Evolutionary conservation across 2,888 invertebrate genomes (phyloP).

Genomic region (Uropetala carovei): DNA sequence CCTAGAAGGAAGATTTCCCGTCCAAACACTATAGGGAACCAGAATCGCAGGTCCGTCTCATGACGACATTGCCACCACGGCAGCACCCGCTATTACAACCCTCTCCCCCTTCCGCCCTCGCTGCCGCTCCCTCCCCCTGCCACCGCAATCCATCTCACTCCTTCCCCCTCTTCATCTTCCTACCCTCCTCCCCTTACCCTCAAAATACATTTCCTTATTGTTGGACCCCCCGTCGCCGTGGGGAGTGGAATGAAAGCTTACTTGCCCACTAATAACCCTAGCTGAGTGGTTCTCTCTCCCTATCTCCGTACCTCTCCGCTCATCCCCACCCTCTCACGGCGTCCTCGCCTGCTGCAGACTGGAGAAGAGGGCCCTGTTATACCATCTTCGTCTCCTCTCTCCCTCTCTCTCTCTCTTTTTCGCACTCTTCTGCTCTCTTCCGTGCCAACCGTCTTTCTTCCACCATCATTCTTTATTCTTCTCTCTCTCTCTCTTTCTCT

Average conservation of each 20-base stretch:
- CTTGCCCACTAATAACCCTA: slow-evolving; percentile 30
- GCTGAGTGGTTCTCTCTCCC: neutral
- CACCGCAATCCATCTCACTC: slow-evolving; percentile 29
- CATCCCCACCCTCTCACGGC: neutral
- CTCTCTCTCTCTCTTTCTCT: neutral
- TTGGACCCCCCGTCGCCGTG: slow-evolving; percentile 29
- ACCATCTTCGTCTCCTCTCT: neutral
- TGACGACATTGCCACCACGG: neutral
- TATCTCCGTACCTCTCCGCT: neutral
- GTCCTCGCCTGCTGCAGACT: neutral
- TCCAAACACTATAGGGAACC: neutral
- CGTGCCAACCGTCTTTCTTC: neutral
- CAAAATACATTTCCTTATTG: slow-evolving; percentile 49
- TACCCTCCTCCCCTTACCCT: neutral
- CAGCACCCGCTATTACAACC: neutral
- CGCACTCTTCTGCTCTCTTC: neutral
- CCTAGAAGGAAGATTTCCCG: neutral
- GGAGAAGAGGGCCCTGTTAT: neutral
- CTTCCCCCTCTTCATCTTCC: neutral
- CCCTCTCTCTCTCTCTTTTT: too few species aligned
- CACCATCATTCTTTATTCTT: neutral
- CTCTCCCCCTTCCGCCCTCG: neutral
- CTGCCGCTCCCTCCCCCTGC: neutral
- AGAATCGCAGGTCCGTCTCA: neutral
- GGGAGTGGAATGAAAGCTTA: slow-evolving; percentile 34